Percentiles rank a stretch among this genome's conserved stretches.
These are phyloP conservation scores for Calephelis perditalis DNA, from an alignment of 2,888 invertebrate species.

Conservation along the genomic window DNA sequence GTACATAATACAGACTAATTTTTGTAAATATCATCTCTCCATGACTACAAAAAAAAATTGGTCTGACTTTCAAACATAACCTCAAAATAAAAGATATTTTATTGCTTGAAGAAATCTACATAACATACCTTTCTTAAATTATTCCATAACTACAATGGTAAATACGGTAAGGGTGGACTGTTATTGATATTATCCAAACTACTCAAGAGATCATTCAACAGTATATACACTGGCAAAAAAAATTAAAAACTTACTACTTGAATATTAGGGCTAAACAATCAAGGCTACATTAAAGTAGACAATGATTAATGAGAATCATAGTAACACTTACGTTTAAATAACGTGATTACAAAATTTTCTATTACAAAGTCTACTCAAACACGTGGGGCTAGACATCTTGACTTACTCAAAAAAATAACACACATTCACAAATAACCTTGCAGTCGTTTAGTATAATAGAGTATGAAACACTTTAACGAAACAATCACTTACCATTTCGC, in stretches of 20 bases:
- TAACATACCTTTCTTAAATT: no score
- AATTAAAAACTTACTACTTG: no score
- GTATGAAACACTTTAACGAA: constrained; percentile 35
- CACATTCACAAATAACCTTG: constrained; percentile 38
- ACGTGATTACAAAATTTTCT: constrained; percentile 28
- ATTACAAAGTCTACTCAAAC: constrained; percentile 31
- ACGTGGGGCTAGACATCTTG: constrained; percentile 36
- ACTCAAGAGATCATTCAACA: no score
- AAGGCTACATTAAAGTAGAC: no score
- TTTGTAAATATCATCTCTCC: not conserved
- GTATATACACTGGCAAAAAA: no score
- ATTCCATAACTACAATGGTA: no score
- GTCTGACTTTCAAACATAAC: constrained; percentile 31
- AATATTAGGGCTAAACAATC: no score
- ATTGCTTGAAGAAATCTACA: no score
- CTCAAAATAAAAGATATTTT: constrained; percentile 26
- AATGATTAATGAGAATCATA: no score
- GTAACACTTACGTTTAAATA: constrained; percentile 25
- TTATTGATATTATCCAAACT: no score
- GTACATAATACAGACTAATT: no score
- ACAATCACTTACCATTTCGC: constrained; percentile 71
- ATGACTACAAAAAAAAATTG: not conserved
- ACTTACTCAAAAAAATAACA: constrained; percentile 21
- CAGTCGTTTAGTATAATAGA: constrained; percentile 32
- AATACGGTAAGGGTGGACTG: no score